Evolutionary conservation across 2,113 vertebrate genomes (phyloP).

Genomic region (Cricetomys ansorgei): DNA sequence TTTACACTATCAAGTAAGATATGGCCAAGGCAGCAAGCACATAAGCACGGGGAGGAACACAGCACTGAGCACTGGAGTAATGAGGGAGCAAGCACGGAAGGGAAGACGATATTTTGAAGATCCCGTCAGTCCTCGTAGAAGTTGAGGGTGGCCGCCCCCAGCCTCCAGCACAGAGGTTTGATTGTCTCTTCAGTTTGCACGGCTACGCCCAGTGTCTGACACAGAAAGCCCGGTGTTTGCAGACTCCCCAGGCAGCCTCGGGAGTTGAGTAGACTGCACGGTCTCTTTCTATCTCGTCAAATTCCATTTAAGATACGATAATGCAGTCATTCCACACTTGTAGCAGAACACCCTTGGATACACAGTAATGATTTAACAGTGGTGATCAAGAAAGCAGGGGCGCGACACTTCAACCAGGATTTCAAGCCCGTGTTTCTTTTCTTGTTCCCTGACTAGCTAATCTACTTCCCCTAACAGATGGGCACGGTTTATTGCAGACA

Average conservation of each 20-base stretch:
- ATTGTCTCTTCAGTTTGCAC: neutral
- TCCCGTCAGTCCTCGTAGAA: constrained; percentile 4
- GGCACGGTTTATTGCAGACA: neutral
- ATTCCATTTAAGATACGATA: neutral
- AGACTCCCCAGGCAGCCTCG: neutral
- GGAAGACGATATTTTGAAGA: constrained; percentile 31
- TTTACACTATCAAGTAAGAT: neutral
- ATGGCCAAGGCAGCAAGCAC: neutral
- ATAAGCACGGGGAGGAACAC: neutral
- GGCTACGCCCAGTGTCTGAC: neutral
- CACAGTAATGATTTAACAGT: neutral
- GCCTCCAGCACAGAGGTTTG: constrained; percentile 52
- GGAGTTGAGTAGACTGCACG: neutral
- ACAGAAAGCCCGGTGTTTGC: neutral
- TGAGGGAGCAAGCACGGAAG: neutral
- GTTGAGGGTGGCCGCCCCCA: neutral
- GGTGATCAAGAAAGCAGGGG: neutral
- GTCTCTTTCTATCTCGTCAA: neutral
- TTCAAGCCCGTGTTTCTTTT: neutral
- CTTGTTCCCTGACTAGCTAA: neutral
- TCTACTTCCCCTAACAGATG: neutral
- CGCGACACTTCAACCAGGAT: neutral
- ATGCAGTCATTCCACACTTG: neutral
- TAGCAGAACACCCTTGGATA: neutral
- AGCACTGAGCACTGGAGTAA: neutral